Conservation (phyloP, 92 coral and sea anemone species). For the Diadumene lineata region DNA sequence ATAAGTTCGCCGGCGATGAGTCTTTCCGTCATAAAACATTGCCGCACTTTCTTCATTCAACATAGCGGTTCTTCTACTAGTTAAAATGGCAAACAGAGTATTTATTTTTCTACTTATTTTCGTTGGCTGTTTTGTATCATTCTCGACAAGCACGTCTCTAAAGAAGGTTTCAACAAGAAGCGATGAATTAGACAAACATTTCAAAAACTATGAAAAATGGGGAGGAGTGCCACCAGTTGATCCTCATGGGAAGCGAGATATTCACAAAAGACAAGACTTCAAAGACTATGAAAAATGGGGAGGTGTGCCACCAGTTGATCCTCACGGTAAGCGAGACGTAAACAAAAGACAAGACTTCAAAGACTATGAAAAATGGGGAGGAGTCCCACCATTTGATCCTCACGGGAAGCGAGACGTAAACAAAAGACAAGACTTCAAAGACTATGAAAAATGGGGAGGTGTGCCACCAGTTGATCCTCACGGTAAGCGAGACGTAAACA, state of each 20-base stretch:
- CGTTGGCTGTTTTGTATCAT: neutral
- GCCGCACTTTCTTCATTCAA: neutral
- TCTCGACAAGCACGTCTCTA: neutral
- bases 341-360: no score
- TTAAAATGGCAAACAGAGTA: neutral
- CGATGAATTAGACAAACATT: neutral
- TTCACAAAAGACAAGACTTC: neutral
- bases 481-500: neutral
- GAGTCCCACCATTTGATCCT: neutral
- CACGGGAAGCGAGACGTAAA: neutral
- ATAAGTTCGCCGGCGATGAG: neutral
- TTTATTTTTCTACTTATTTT: neutral
- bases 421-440: neutral
- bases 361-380: neutral
- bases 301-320: neutral
- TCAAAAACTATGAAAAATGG: neutral
- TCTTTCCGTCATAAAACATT: no score
- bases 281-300: neutral
- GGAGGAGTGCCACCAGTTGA: neutral
- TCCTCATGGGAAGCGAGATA: neutral
- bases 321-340: neutral
- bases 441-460: neutral
- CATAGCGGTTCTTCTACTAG: neutral
- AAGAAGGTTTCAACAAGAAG: neutral
- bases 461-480: neutral